Evolutionary conservation across 2,888 invertebrate genomes (phyloP).

Genomic region (Spisula solida): DNA sequence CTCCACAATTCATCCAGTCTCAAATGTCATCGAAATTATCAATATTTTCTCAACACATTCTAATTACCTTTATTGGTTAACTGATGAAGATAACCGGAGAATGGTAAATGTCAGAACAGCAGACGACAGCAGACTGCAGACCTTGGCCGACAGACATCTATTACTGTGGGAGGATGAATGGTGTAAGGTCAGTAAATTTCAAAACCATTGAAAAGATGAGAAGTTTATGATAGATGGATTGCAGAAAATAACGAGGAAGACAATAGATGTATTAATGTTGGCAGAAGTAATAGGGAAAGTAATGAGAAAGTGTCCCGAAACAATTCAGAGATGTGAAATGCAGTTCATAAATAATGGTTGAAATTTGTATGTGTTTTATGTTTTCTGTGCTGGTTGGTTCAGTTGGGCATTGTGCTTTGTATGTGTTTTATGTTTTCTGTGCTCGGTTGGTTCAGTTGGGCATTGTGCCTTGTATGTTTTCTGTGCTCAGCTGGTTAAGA

Average conservation of each 20-base stretch:
- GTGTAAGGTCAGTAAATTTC: constrained; percentile 16
- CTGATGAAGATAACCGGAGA: constrained; percentile 3
- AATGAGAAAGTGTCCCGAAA: neutral
- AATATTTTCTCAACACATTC: constrained; percentile 36
- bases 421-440: too few species aligned
- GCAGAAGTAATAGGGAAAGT: neutral
- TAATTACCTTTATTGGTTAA: constrained; percentile 51
- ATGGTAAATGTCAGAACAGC: constrained; percentile 22
- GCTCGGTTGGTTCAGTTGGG: too few species aligned
- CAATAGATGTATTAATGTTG: neutral
- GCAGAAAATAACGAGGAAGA: neutral
- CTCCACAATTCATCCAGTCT: neutral
- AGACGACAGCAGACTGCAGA: neutral
- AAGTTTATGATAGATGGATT: neutral
- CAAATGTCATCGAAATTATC: constrained; percentile 43
- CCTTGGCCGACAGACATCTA: neutral
- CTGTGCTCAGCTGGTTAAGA: too few species aligned
- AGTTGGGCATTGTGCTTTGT: too few species aligned
- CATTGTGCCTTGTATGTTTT: too few species aligned
- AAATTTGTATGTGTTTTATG: neutral
- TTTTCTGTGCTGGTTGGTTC: too few species aligned
- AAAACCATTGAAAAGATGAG: neutral
- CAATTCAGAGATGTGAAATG: neutral
- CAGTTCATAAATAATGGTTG: neutral
- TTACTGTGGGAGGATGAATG: neutral